phyloP scores from a whole-genome alignment of 2,797 vertebrate species.

The Rhabdophis nuchalis region DNA sequence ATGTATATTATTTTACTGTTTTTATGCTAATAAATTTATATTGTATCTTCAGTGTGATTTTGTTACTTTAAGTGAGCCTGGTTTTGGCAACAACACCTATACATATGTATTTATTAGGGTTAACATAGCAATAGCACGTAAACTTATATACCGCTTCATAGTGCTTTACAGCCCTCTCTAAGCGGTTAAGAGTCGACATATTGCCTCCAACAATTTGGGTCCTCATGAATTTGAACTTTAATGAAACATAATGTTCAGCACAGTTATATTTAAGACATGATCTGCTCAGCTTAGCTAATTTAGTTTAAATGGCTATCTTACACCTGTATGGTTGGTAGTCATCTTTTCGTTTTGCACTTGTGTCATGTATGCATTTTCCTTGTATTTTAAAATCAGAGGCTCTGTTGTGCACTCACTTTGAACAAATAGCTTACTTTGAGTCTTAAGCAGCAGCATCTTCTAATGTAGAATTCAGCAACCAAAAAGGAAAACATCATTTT shows the following conservation, averaged over 20 bases:
- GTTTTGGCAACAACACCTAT: not conserved
- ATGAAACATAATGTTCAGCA: not conserved
- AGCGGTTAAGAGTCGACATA: too few species aligned
- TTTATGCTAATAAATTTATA: not conserved
- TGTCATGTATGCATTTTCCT: not conserved
- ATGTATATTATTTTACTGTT: not conserved
- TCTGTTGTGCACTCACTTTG: not conserved
- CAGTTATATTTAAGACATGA: not conserved
- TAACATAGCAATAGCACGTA: not conserved
- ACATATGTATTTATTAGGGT: not conserved
- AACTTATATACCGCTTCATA: too few species aligned
- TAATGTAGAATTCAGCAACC: not conserved
- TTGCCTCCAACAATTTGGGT: too few species aligned
- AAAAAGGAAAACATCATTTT: not conserved
- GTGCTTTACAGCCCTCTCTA: too few species aligned
- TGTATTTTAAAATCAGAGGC: not conserved
- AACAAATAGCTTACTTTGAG: not conserved
- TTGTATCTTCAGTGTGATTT: not conserved
- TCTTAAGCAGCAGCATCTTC: not conserved
- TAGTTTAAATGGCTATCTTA: not conserved
- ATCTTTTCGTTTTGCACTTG: not conserved
- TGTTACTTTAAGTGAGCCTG: not conserved
- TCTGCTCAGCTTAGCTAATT: not conserved
- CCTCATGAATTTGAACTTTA: not conserved
- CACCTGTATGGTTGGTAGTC: not conserved